Percentiles rank a stretch among this genome's conserved stretches.
phyloP scores from a whole-genome alignment of 2,888 invertebrate genomes.

The Portevinia maculata region DNA sequence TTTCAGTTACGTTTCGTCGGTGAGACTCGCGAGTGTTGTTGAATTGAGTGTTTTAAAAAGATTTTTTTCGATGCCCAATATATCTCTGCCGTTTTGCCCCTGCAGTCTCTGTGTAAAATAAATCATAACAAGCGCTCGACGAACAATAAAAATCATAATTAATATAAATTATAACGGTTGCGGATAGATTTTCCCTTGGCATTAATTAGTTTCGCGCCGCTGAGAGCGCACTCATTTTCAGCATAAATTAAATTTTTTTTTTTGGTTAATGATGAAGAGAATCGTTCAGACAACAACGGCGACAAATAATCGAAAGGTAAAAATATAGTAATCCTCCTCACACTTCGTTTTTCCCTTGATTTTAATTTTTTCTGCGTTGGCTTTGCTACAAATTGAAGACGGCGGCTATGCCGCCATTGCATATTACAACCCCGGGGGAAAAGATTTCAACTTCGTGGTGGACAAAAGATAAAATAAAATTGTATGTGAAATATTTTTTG shows the following conservation, averaged over 20 bases:
- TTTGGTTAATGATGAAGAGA: slow-evolving; percentile 69
- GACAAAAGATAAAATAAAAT: slow-evolving; percentile 35
- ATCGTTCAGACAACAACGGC: slow-evolving; percentile 65
- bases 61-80: slow-evolving; percentile 63
- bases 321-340: slow-evolving; percentile 57
- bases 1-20: slow-evolving; percentile 74
- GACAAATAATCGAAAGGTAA: slow-evolving; percentile 72
- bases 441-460: slow-evolving; percentile 43
- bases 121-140: slow-evolving; percentile 41
- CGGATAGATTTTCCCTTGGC: slow-evolving; percentile 35
- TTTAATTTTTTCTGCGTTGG: slow-evolving; percentile 27
- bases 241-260: slow-evolving; percentile 52
- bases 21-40: slow-evolving; percentile 73
- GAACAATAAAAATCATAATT: slow-evolving; percentile 34
- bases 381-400: slow-evolving; percentile 16
- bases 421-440: slow-evolving; percentile 29
- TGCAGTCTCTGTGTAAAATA: slow-evolving; percentile 51
- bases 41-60: slow-evolving; percentile 56
- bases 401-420: slow-evolving; percentile 61
- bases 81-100: slow-evolving; percentile 60
- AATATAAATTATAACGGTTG: slow-evolving; percentile 33
- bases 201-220: slow-evolving; percentile 66
- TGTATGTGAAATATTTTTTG: slow-evolving; percentile 63
- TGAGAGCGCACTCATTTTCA: slow-evolving; percentile 60
- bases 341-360: slow-evolving; percentile 41